Conservation (phyloP, 2,113 vertebrate genomes). For the Thunnus thynnus region DNA sequence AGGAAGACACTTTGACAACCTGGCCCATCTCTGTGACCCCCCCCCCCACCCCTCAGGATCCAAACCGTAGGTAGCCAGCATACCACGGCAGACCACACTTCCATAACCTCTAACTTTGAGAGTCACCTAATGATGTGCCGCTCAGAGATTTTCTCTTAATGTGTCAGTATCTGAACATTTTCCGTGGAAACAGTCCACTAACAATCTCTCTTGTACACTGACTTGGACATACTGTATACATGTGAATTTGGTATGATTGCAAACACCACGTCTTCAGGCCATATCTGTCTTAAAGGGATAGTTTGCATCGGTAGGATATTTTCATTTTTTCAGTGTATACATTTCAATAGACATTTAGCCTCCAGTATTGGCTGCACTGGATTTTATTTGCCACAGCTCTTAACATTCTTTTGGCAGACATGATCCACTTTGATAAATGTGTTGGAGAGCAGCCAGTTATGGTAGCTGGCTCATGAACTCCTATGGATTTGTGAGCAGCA, state of each 20-base stretch:
- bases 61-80: conserved; percentile 24
- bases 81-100: conserved; percentile 57
- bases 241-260: conserved; percentile 43
- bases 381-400: not conserved
- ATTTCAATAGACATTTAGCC: not conserved
- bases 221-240: conserved; percentile 48
- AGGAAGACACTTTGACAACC: conserved; percentile 44
- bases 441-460: conserved; percentile 5
- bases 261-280: conserved; percentile 58
- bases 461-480: not conserved
- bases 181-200: conserved; percentile 24
- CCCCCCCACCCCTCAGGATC: conserved; percentile 50
- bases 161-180: conserved; percentile 70
- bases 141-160: conserved; percentile 61
- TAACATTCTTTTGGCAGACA: not conserved
- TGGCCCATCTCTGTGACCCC: conserved; percentile 50
- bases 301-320: conserved; percentile 27
- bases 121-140: conserved; percentile 24
- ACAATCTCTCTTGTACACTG: conserved; percentile 49
- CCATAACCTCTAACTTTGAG: conserved; percentile 66
- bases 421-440: not conserved
- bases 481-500: conserved; percentile 15
- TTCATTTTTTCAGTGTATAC: not conserved
- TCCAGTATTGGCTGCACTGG: not conserved
- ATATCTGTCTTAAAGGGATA: conserved; percentile 63